Evolutionary conservation across 2,888 invertebrate species (phyloP).

Genomic region (Itoplectis maculator): DNA sequence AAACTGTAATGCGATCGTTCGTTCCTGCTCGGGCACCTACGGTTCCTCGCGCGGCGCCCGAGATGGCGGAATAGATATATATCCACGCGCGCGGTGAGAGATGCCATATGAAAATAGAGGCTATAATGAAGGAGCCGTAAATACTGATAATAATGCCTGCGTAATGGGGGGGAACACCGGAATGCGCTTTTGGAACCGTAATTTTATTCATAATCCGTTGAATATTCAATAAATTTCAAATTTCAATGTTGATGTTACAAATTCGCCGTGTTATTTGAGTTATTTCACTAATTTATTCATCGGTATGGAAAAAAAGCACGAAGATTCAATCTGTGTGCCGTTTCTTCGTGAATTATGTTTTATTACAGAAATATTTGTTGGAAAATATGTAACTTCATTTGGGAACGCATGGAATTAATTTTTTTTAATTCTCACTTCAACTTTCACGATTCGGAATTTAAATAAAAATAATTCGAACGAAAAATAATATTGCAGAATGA

Average conservation of each 20-base stretch:
- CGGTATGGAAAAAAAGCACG: not conserved
- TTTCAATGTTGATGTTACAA: not conserved
- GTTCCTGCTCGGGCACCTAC: not conserved
- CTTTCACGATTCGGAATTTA: too few species aligned
- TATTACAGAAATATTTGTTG: not conserved
- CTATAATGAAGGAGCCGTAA: not conserved
- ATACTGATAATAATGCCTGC: not conserved
- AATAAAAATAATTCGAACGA: too few species aligned
- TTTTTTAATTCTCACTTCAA: too few species aligned
- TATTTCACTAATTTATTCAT: not conserved
- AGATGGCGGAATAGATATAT: not conserved
- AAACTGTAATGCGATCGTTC: conserved; percentile 34
- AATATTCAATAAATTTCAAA: not conserved
- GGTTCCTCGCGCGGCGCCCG: not conserved
- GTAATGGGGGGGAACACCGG: not conserved
- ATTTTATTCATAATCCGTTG: not conserved
- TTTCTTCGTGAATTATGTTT: not conserved
- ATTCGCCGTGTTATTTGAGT: too few species aligned
- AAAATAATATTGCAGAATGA: too few species aligned
- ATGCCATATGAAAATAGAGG: not conserved
- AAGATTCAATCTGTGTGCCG: not conserved
- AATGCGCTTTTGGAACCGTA: not conserved
- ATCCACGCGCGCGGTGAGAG: not conserved
- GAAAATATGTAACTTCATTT: not conserved
- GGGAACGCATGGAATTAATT: not conserved